These are phyloP conservation scores for Meiosimyza platycephala DNA, from an alignment of 2,888 invertebrate species.

Conservation along the genomic window DNA sequence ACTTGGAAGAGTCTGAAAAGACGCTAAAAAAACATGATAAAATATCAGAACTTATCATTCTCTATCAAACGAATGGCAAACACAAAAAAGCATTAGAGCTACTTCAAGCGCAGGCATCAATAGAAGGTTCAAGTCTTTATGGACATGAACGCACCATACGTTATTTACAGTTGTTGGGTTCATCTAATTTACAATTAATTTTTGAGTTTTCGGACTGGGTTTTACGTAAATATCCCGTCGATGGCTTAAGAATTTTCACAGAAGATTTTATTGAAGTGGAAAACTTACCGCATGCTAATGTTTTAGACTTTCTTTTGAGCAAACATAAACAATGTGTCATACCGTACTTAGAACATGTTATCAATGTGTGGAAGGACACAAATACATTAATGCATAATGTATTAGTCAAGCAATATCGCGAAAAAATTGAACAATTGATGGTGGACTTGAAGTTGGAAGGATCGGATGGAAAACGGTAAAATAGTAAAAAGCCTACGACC, in stretches of 20 bases:
- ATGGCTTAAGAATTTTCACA: conserved; percentile 90
- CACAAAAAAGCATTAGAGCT: conserved; percentile 92
- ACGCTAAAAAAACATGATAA: conserved; percentile 88
- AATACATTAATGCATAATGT: conserved; percentile 91
- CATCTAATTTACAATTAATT: conserved; percentile 86
- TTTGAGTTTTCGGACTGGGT: conserved; percentile 96
- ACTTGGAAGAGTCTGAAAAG: conserved; percentile 92
- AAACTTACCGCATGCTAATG: conserved; percentile 85
- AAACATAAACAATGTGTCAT: conserved; percentile 85
- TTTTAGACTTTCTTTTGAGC: conserved; percentile 88
- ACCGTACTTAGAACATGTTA: conserved; percentile 94
- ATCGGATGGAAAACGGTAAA: conserved; percentile 35
- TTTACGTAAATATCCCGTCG: conserved; percentile 84
- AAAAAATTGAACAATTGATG: conserved; percentile 71
- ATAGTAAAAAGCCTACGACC: too few relatives aligned
- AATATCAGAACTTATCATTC: conserved; percentile 91
- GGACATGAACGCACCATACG: conserved; percentile 87
- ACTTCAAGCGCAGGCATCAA: conserved; percentile 79
- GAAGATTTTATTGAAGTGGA: conserved; percentile 91
- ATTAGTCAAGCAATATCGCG: conserved; percentile 88
- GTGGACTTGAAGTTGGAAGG: conserved; percentile 58
- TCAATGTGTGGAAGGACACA: conserved; percentile 88
- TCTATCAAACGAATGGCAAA: conserved; percentile 94
- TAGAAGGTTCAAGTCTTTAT: conserved; percentile 74
- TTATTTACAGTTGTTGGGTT: conserved; percentile 90